Base-by-base conservation (phyloP, 2,888 invertebrate species). In the Epinotia bilunana region DNA sequence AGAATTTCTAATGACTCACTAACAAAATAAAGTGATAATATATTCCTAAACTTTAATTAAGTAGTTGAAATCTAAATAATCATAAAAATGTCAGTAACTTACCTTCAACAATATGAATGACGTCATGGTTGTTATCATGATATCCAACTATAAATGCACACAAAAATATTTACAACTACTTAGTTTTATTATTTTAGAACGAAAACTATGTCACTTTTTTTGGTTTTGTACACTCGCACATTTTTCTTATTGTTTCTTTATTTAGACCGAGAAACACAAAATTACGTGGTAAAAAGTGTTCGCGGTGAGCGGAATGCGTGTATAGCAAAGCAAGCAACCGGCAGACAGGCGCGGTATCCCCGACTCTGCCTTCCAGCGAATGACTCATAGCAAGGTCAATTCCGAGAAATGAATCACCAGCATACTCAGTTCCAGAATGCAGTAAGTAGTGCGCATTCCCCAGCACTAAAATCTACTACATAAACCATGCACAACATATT, bases 361-460 rank as follows among this genome's bases (percentile, higher is more conserved):
- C 94, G 88, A 93, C 93, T 93, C 93, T 94, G 94, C 93, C 93
- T 93, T 91, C 92, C 91, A 92, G 84, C 93, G 94, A 94, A 93
- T 94, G 94, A 94, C 94, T 94, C 94, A 94, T 94, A 90, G 93
- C 94, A 94, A 94, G 94, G 94, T 94, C 94, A 94, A 94, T 94
- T 94, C 94, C 93, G 94, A 94, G 93, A 93, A 93, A 93, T 94
- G 94, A 94, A 93, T 94, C 94, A 94, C 93, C 92, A 90, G 86
- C 87, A 87, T 88, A 88, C 89, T 91, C 91, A 91, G 90, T 90
- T 92, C 92, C 83, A 92, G 88, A 93, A 93, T 87, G 92, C 83
- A 87, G 80, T 90, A 93, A 84, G 91, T 91, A 87, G 87, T 89
- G 86, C 91, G 88, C 91, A 90, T 91, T 91, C 91, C 87, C 90